Base-by-base conservation (phyloP, 2,797 vertebrate species). In the Anguilla marmorata region DNA sequence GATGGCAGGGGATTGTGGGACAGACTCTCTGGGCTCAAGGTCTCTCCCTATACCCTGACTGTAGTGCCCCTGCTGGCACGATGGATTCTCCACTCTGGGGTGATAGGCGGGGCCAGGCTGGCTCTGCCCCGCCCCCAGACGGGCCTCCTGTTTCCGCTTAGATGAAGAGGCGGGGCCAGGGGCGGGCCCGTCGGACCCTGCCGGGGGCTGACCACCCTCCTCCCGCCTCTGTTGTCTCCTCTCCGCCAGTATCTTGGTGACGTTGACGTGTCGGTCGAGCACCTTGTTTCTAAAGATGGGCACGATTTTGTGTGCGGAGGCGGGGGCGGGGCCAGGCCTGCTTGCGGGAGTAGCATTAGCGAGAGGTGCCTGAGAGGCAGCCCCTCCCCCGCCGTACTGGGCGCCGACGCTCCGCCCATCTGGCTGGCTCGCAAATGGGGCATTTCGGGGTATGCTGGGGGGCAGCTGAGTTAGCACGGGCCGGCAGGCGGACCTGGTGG, bases 241-340 rank as follows among this genome's bases (percentile, higher is more conserved):
- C 85, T 92, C 90, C 6, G 79, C 60, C 3, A 72, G 37, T 58
- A 93, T 93, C 86, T 91, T 90, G 5, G 92, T 91, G 12, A 90
- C 6, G 27, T 91, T 93, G 56, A 92, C 3, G 14, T 74, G 92
- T 0, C 3, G 86, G 0, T 86, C 91, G 0, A 92, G 89, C 21
- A 52, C 72, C 52, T 91, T 94, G 90, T 88, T 94, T 86, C 80
- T 92, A 85, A 96, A 96, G 88, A 94, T 56, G 33, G 95, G 94
- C 66, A 95, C 91, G 74, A 94, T 90, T 90, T 89, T 95, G n/a
- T 76, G 90, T 19, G 58, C 60, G 24, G 5, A 3, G 60, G 88
- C 87, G 37, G 63, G 41, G 84, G 79, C 45, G 19, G 86, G 56
- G 45, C 56, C 74, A 63, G 14, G 82, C 19, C n/a, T 85, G n/a